These are phyloP conservation scores for Peromyscus maniculatus DNA, from an alignment of 2,113 vertebrate species.

Conservation along the genomic window DNA sequence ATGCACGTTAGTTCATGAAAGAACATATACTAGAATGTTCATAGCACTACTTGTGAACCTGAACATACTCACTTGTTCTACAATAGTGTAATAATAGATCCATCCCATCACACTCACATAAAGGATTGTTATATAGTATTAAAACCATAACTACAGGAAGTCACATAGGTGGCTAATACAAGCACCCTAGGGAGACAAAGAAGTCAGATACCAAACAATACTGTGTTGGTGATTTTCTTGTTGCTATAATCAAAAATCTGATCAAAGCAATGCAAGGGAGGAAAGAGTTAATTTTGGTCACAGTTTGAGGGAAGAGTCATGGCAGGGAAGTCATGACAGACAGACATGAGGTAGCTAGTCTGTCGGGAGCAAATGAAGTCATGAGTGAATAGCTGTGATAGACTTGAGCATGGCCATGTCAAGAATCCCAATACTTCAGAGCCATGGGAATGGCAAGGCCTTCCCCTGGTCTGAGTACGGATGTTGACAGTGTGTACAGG, in stretches of 20 bases:
- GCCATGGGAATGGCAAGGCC: neutral
- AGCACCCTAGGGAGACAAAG: neutral
- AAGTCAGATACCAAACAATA: neutral
- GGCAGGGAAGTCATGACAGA: neutral
- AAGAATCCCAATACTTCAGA: neutral
- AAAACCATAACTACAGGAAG: neutral
- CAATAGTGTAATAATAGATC: neutral
- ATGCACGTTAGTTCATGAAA: neutral
- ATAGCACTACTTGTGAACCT: constrained; percentile 11
- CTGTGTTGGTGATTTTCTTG: neutral
- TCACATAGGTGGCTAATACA: neutral
- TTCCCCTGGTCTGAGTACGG: too few relatives aligned
- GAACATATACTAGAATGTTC: neutral
- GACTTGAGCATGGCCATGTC: neutral
- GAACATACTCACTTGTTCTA: neutral
- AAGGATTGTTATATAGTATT: neutral
- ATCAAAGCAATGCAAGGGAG: neutral
- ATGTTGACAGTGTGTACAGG: neutral
- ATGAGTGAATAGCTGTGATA: neutral
- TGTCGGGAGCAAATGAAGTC: neutral
- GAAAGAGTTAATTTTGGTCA: neutral
- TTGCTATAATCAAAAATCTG: neutral
- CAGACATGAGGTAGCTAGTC: neutral
- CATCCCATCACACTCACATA: neutral
- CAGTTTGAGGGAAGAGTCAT: neutral